phyloP scores from a whole-genome alignment of 2,113 vertebrate species.

The Xerus inauris region DNA sequence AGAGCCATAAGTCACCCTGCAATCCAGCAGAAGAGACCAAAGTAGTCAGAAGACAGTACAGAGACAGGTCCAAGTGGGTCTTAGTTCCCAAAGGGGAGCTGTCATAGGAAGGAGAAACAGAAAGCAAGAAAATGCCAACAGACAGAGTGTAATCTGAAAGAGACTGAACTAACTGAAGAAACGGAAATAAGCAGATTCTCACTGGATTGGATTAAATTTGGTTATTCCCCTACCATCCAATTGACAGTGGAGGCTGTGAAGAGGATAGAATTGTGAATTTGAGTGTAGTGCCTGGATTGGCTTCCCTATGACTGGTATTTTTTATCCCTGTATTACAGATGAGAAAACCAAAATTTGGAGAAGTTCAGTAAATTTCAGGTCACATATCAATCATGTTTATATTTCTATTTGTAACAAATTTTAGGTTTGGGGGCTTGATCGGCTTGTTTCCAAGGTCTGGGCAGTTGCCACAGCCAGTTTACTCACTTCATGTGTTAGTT shows the following conservation, averaged over 20 bases:
- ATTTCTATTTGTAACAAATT: constrained; percentile 10
- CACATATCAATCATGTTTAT: not conserved
- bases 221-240: not conserved
- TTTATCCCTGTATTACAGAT: not conserved
- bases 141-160: not conserved
- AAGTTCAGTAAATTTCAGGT: not conserved
- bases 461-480: not conserved
- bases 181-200: not conserved
- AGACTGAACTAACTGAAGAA: not conserved
- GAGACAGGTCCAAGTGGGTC: too few species aligned
- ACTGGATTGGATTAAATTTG: not conserved
- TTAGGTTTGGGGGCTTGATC: not conserved
- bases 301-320: not conserved
- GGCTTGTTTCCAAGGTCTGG: not conserved
- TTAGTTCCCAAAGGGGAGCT: not conserved
- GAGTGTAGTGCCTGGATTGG: not conserved
- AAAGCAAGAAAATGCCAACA: not conserved
- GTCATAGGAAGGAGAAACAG: not conserved
- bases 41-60: not conserved
- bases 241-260: not conserved
- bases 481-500: not conserved
- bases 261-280: not conserved
- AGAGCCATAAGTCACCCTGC: not conserved
- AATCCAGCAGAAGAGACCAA: not conserved
- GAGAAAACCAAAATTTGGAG: not conserved